Conservation (phyloP, 2,888 invertebrate species). For the Abrostola triplasia region DNA sequence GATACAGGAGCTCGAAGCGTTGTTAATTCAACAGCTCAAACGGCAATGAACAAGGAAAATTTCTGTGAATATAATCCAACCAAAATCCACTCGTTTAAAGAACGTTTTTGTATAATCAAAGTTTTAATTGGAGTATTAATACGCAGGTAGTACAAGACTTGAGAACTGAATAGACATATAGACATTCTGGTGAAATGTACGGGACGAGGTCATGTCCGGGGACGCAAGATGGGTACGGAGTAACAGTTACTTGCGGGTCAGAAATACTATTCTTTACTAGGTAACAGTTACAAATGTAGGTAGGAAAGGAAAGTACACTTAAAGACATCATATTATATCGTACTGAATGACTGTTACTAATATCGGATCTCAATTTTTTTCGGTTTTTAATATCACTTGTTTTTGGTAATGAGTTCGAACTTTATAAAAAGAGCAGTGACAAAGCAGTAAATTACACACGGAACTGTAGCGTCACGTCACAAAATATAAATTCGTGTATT, state of each 20-base stretch:
- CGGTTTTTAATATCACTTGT: too few species aligned
- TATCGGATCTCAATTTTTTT: too few species aligned
- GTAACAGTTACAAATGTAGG: too few species aligned
- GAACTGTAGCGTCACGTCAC: constrained; percentile 14
- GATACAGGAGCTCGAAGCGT: constrained; percentile 18
- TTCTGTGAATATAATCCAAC: constrained; percentile 31
- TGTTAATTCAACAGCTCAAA: constrained; percentile 28
- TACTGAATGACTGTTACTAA: neutral
- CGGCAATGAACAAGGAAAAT: constrained; percentile 24
- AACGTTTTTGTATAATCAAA: constrained; percentile 63
- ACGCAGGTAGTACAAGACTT: constrained; percentile 53
- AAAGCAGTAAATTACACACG: neutral
- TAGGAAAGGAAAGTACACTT: too few species aligned
- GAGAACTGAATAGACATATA: constrained; percentile 45
- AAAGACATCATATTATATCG: neutral
- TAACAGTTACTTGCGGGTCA: too few species aligned
- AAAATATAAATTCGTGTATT: constrained; percentile 47
- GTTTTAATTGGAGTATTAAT: constrained; percentile 77
- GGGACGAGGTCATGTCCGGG: constrained; percentile 5
- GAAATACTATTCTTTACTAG: too few species aligned
- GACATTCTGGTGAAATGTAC: constrained; percentile 31
- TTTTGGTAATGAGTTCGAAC: neutral
- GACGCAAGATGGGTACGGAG: neutral
- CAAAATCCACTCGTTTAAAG: constrained; percentile 31
- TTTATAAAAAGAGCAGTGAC: neutral